phyloP scores from a whole-genome alignment of 2,888 invertebrate species.

The Baronia brevicornis region DNA sequence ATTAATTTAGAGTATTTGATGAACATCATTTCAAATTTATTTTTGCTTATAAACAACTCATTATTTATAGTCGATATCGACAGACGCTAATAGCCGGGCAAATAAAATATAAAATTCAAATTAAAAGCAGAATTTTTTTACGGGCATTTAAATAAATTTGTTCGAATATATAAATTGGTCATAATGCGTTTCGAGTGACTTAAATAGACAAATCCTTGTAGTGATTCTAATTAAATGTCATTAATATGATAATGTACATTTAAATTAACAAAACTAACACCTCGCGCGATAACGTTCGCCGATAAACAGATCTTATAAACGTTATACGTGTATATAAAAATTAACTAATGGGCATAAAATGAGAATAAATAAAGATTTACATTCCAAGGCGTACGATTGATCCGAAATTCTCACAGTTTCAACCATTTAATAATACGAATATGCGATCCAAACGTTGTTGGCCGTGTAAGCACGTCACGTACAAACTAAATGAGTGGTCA shows the following conservation, averaged over 20 bases:
- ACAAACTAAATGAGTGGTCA: slow-evolving; percentile 62
- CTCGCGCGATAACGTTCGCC: slow-evolving; percentile 16
- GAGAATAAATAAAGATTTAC: slow-evolving; percentile 22
- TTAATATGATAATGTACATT: slow-evolving; percentile 13
- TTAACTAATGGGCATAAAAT: slow-evolving; percentile 18
- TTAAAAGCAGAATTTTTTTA: slow-evolving; percentile 6
- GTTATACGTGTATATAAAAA: slow-evolving; percentile 18
- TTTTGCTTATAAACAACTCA: too few species aligned
- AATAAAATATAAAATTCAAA: slow-evolving; percentile 11
- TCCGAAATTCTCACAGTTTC: slow-evolving; percentile 68
- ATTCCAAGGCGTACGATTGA: slow-evolving; percentile 56
- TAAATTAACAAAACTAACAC: slow-evolving; percentile 15
- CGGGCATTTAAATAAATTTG: slow-evolving; percentile 2
- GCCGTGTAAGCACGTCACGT: slow-evolving; percentile 70
- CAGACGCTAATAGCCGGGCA: slow-evolving; percentile 1
- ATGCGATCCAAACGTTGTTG: slow-evolving; percentile 68
- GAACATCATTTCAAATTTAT: too few species aligned
- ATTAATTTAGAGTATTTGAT: too few species aligned
- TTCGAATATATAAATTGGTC: slow-evolving; percentile 1
- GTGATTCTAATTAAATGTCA: slow-evolving; percentile 1
- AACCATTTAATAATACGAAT: slow-evolving; percentile 70
- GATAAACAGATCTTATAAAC: slow-evolving; percentile 20
- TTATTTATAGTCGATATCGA: too few species aligned
- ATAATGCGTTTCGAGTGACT: neutral
- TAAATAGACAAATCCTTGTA: slow-evolving; percentile 2